Conservation (phyloP, 2,797 vertebrate genomes). For the Acanthiza pusilla region DNA sequence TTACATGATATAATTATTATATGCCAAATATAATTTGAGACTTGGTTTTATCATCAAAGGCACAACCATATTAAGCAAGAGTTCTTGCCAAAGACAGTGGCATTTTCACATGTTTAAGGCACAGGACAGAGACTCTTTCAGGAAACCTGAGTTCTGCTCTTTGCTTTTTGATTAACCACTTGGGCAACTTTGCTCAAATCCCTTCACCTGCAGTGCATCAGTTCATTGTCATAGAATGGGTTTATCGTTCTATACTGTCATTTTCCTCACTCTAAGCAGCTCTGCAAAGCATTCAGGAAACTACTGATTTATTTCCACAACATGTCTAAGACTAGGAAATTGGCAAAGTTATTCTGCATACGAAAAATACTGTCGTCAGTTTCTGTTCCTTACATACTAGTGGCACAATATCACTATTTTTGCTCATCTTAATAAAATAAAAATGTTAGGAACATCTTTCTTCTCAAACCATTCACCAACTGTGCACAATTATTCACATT, state of each 20-base stretch:
- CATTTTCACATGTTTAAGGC: not conserved
- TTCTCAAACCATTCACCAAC: not conserved
- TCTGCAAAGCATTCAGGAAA: not conserved
- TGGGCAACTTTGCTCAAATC: not conserved
- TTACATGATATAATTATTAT: not conserved
- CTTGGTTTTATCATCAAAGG: not conserved
- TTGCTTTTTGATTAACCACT: not conserved
- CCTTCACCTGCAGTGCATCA: not conserved
- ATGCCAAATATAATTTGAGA: not conserved
- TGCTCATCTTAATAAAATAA: not conserved
- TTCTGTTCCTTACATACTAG: not conserved
- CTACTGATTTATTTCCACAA: not conserved
- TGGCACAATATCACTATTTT: not conserved
- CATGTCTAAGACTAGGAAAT: not conserved
- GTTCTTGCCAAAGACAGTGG: not conserved
- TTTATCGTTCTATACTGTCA: not conserved
- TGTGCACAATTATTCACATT: not conserved
- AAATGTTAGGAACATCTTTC: not conserved
- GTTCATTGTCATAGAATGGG: not conserved
- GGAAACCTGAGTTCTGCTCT: not conserved
- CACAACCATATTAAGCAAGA: not conserved
- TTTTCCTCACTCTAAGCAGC: not conserved
- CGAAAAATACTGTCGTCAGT: not conserved
- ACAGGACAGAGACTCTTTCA: not conserved
- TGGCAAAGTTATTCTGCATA: not conserved